Evolutionary conservation across 1,140 invertebrate species (phyloP).

Genomic region (Alviniconcha marisindica): DNA sequence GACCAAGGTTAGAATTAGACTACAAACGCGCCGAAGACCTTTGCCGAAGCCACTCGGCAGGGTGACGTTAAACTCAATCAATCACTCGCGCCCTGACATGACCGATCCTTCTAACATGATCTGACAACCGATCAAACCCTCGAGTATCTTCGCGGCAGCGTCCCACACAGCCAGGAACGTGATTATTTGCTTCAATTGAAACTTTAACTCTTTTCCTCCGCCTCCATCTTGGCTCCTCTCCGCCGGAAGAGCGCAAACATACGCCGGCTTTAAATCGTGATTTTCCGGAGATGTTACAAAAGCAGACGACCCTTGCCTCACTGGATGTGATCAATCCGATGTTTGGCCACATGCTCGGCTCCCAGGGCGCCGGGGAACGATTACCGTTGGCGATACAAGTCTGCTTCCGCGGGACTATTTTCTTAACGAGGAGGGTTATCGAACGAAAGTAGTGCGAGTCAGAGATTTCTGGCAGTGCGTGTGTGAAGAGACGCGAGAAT

Average conservation of each 20-base stretch:
- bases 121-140: conserved; percentile 12
- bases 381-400: conserved; percentile 14
- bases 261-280: conserved; percentile 29
- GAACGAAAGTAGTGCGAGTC: conserved; percentile 31
- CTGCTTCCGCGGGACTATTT: conserved; percentile 26
- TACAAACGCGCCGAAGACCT: neutral
- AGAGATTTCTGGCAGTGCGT: neutral
- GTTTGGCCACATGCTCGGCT: conserved; percentile 24
- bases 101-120: conserved; percentile 1
- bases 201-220: neutral
- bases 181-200: conserved; percentile 28
- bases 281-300: conserved; percentile 15
- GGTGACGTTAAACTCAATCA: neutral
- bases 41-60: neutral
- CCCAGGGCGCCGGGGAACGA: neutral
- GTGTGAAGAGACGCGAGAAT: neutral
- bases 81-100: neutral
- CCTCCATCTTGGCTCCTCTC: neutral
- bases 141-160: neutral
- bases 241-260: conserved; percentile 27
- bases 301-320: conserved; percentile 5
- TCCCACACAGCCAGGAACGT: neutral
- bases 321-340: neutral
- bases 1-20: neutral
- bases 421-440: conserved; percentile 29